Conservation (phyloP, 2,113 vertebrate species). For the Hypocryptadius cinnamomeus region DNA sequence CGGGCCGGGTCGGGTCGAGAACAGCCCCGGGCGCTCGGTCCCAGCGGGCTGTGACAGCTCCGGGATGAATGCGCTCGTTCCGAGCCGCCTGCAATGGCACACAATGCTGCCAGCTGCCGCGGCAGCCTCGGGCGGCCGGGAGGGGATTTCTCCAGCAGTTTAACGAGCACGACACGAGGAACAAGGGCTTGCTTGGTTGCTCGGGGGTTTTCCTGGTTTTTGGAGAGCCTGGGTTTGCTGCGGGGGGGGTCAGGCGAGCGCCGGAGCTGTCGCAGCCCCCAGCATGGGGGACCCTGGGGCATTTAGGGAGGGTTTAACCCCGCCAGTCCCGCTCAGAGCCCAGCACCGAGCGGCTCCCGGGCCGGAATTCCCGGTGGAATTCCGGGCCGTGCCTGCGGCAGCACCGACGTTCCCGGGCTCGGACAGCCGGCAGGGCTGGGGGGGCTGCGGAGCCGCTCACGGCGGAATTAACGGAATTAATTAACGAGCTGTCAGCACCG, state of each 20-base stretch:
- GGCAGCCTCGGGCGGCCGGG: not conserved
- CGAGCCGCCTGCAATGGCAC: not conserved
- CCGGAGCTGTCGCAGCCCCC: not conserved
- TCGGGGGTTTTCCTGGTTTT: fast-evolving
- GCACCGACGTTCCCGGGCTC: not conserved
- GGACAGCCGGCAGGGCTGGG: not conserved
- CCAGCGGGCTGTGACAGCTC: not conserved
- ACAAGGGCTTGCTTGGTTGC: not conserved
- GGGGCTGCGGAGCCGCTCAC: no score
- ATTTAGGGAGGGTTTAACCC: not conserved
- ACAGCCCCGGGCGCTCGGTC: no score
- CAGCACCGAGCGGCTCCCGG: not conserved
- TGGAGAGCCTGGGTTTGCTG: fast-evolving
- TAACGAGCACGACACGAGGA: not conserved
- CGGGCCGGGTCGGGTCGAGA: no score
- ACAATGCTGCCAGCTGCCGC: not conserved
- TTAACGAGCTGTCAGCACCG: not conserved
- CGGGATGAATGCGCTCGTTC: not conserved
- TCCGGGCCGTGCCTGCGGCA: no score
- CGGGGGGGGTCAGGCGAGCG: not conserved
- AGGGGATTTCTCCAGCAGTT: not conserved
- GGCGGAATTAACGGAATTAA: not conserved
- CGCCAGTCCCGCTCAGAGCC: not conserved
- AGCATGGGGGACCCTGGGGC: not conserved
- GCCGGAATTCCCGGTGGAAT: not conserved